phyloP scores from a whole-genome alignment of 2,888 invertebrate genomes.

The Platycheirus albimanus region DNA sequence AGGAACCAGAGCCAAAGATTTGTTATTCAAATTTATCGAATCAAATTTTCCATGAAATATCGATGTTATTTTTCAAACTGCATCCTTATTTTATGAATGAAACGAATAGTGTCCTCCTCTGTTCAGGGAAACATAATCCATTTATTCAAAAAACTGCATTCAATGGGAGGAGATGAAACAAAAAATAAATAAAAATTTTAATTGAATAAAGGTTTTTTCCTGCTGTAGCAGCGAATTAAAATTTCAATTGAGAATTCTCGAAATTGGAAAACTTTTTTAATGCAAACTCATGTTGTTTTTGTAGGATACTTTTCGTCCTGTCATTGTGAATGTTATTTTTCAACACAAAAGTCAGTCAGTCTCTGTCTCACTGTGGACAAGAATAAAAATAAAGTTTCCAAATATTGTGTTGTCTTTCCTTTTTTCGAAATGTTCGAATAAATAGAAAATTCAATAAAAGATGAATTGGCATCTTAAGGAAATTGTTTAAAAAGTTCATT shows the following conservation, averaged over 20 bases:
- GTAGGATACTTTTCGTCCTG: neutral
- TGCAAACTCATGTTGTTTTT: neutral
- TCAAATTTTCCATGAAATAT: no score
- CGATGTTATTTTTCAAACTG: no score
- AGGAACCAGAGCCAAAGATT: no score
- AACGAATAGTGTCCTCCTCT: no score
- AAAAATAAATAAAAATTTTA: neutral
- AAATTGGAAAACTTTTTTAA: slow-evolving; percentile 37
- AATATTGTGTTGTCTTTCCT: neutral
- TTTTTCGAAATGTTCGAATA: neutral
- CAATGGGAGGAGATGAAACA: neutral
- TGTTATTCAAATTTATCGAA: no score
- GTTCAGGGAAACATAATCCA: no score
- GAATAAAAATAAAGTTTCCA: neutral
- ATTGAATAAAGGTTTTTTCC: slow-evolving; percentile 8
- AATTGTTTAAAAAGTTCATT: slow-evolving; percentile 20
- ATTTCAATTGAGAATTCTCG: neutral
- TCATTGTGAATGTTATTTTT: neutral
- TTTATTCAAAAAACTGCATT: neutral
- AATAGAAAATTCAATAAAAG: slow-evolving; percentile 11
- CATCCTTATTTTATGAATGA: no score
- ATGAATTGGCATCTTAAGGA: slow-evolving; percentile 12
- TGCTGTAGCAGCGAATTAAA: slow-evolving; percentile 7
- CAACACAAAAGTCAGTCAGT: neutral
- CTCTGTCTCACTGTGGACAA: neutral